A percentile compares a stretch with the other conserved stretches of the same genome.
These are phyloP conservation scores for Labeo calbasu DNA, from an alignment of 2,797 vertebrate species.

Conservation along the genomic window DNA sequence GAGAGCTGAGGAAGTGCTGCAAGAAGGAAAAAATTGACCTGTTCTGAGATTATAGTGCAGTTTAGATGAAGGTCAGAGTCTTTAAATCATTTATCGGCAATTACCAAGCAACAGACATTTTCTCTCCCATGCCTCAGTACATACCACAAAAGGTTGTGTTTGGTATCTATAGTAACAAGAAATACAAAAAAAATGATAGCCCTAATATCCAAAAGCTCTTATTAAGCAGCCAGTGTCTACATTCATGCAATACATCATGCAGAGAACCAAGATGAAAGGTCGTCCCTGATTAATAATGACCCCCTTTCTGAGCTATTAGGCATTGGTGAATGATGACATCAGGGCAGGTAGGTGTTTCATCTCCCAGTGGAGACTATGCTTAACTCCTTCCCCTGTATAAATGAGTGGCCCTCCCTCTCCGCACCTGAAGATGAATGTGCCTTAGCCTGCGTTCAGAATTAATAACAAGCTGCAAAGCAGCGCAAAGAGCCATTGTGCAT, in stretches of 20 bases:
- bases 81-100: conserved; percentile 29
- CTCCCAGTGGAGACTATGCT: conserved; percentile 44
- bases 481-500: conserved; percentile 38
- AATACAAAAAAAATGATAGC: neutral
- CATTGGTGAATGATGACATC: conserved; percentile 38
- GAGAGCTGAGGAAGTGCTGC: neutral
- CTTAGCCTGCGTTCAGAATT: conserved; percentile 48
- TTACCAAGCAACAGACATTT: neutral
- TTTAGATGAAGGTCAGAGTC: conserved; percentile 8
- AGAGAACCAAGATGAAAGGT: conserved; percentile 33
- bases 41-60: neutral
- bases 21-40: neutral
- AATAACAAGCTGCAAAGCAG: conserved; percentile 46
- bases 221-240: conserved; percentile 18
- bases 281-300: conserved; percentile 46
- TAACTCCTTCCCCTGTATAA: conserved; percentile 50
- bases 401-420: conserved; percentile 43
- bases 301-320: conserved; percentile 57
- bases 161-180: neutral
- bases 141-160: neutral
- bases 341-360: conserved; percentile 51
- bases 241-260: conserved; percentile 30
- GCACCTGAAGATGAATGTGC: conserved; percentile 53
- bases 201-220: conserved; percentile 24
- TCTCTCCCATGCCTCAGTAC: neutral